Conservation (phyloP, 2,888 invertebrate genomes). For the Chrysodeixis includens region DNA sequence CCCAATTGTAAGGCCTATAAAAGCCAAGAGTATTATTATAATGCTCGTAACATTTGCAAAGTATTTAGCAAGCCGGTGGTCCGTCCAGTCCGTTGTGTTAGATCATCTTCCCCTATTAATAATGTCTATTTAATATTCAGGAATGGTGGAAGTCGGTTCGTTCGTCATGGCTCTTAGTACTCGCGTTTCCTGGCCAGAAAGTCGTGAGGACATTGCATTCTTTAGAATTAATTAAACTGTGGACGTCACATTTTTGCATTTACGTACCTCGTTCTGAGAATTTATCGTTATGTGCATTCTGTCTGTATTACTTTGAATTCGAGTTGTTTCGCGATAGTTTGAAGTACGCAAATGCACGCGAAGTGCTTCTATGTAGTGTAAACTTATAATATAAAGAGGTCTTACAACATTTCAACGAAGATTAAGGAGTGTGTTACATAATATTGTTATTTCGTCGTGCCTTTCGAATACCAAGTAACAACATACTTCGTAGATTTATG, state of each 20-base stretch:
- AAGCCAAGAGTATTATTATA: background rate
- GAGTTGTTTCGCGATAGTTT: conserved; percentile 14
- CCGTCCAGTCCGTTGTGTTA: background rate
- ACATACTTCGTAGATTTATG: background rate
- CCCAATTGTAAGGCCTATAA: background rate
- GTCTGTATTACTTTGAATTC: conserved; percentile 34
- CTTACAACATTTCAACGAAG: background rate
- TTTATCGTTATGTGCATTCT: conserved; percentile 35
- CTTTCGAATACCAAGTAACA: background rate
- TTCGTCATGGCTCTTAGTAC: conserved; percentile 7
- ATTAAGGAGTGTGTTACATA: background rate
- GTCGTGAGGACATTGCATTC: conserved; percentile 55
- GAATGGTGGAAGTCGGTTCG: conserved; percentile 29
- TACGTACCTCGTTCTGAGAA: conserved; percentile 43
- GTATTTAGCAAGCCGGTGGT: background rate
- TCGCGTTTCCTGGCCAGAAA: conserved; percentile 38
- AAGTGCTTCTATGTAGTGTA: conserved; percentile 1
- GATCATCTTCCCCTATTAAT: conserved; percentile 3
- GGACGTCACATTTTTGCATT: conserved; percentile 52
- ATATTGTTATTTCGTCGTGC: background rate
- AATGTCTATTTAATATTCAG: conserved; percentile 30
- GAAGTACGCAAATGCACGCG: background rate
- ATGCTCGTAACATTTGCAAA: background rate
- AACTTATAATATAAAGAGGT: background rate
- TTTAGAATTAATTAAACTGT: conserved; percentile 47